phyloP scores from a whole-genome alignment of 2,888 invertebrate species.

The Chalcis sispes region DNA sequence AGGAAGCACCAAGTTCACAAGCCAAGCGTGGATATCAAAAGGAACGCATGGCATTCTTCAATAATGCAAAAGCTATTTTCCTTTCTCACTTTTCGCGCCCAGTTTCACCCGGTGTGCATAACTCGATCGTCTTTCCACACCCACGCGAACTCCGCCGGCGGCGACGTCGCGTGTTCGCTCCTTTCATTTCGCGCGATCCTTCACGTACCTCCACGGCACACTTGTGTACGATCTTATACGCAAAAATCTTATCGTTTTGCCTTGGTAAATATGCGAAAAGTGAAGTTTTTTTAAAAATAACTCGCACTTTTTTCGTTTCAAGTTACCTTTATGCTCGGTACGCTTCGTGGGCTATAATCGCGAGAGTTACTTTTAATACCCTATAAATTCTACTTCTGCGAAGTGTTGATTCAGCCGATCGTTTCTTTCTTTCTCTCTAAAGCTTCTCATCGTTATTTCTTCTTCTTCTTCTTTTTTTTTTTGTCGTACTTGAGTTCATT shows the following conservation, averaged over 20 bases:
- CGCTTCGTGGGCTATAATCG: conserved; percentile 3
- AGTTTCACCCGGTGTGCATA: not conserved
- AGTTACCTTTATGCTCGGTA: not conserved
- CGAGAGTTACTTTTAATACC: conserved; percentile 38
- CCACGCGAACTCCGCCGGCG: not conserved
- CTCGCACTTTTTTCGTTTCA: not conserved
- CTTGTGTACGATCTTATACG: too few relatives aligned
- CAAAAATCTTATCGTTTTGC: too few relatives aligned
- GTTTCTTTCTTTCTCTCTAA: conserved; percentile 15
- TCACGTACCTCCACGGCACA: too few relatives aligned
- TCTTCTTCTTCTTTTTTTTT: not conserved
- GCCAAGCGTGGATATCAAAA: conserved; percentile 6
- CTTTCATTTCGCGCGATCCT: too few relatives aligned
- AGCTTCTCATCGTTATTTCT: not conserved
- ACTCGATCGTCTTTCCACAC: conserved; percentile 3
- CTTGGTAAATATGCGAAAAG: too few relatives aligned
- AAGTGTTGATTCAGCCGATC: conserved; percentile 43
- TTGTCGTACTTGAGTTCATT: not conserved
- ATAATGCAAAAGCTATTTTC: conserved; percentile 39
- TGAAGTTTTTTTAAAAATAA: not conserved
- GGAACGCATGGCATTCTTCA: conserved; percentile 36
- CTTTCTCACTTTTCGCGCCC: not conserved
- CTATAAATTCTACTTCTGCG: conserved; percentile 36
- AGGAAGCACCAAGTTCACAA: conserved; percentile 4
- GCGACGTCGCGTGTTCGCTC: too few relatives aligned